Percentiles rank a stretch among this genome's conserved stretches.
phyloP scores from a whole-genome alignment of 2,113 vertebrate species.

The Oryzias javanicus region DNA sequence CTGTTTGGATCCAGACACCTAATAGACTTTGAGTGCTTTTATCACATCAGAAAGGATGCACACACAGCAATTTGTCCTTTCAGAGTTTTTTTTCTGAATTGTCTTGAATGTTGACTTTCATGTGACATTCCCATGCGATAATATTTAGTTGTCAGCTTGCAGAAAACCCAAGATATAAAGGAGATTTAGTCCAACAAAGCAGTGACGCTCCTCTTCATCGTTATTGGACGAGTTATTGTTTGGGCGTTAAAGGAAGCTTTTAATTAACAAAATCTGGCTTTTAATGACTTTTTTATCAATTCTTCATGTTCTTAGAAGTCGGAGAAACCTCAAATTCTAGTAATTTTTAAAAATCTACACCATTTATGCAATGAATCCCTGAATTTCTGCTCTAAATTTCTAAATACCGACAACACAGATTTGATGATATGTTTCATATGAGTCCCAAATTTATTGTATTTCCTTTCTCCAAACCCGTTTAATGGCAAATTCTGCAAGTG shows the following conservation, averaged over 20 bases:
- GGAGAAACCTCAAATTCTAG: slow-evolving; percentile 14
- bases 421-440: slow-evolving; percentile 46
- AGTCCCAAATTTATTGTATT: slow-evolving; percentile 8
- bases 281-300: too few relatives aligned
- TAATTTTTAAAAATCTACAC: slow-evolving; percentile 11
- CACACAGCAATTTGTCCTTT: slow-evolving; percentile 4
- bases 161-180: too few relatives aligned
- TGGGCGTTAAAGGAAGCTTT: too few relatives aligned
- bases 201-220: neutral
- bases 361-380: slow-evolving; percentile 45
- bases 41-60: slow-evolving; percentile 8
- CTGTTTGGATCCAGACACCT: slow-evolving; percentile 10
- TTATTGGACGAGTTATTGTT: neutral
- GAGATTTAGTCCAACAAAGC: too few relatives aligned
- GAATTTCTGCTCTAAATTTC: slow-evolving; percentile 41
- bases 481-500: slow-evolving; percentile 49
- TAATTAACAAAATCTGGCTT: too few relatives aligned
- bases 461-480: slow-evolving; percentile 24
- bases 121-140: too few relatives aligned
- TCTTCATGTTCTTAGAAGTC: slow-evolving; percentile 9
- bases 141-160: too few relatives aligned
- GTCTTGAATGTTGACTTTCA: too few relatives aligned
- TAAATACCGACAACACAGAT: slow-evolving; percentile 18
- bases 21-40: slow-evolving; percentile 18
- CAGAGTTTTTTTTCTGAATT: too few relatives aligned